These are phyloP conservation scores for Gallinago nigripennis DNA, from an alignment of 2,797 vertebrate species.

Conservation along the genomic window DNA sequence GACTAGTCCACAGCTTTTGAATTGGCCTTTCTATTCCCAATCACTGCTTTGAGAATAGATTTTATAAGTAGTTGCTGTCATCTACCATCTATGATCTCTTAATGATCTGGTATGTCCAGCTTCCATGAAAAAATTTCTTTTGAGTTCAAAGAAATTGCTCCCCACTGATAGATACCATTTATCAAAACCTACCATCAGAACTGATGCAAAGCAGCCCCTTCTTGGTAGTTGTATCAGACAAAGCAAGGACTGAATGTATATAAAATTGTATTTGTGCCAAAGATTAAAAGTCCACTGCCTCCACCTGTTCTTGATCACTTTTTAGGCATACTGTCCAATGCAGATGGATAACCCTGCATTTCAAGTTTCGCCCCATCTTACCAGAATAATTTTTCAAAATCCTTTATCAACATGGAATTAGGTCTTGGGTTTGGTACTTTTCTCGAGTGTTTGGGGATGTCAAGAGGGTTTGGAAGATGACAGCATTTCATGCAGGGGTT, in stretches of 20 bases:
- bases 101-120: neutral
- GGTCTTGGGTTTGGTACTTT: neutral
- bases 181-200: neutral
- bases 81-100: neutral
- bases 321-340: neutral
- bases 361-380: neutral
- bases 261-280: neutral
- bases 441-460: neutral
- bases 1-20: neutral
- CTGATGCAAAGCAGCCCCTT: neutral
- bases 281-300: neutral
- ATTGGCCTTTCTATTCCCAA: neutral
- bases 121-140: neutral
- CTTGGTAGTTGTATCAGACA: neutral
- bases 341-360: neutral
- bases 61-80: neutral
- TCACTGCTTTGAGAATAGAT: neutral
- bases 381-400: neutral
- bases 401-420: neutral
- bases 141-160: neutral
- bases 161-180: neutral
- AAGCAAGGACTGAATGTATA: accelerated
- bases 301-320: neutral
- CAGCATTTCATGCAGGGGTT: neutral
- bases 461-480: neutral